Evolutionary conservation across 2,797 vertebrate species (phyloP).

Genomic region (Rallus crepitans): DNA sequence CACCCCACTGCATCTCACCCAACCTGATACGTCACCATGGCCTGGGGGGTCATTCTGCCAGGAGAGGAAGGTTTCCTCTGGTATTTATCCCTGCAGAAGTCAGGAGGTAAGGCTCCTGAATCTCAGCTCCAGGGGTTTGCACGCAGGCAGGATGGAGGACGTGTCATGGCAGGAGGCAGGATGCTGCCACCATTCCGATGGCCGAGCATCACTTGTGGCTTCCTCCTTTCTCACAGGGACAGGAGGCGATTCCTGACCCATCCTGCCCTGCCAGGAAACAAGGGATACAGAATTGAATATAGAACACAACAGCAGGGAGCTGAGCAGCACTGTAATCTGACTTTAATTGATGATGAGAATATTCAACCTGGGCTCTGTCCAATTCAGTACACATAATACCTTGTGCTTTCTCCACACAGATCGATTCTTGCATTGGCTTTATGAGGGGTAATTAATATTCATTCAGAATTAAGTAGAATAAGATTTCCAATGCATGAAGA

Average conservation of each 20-base stretch:
- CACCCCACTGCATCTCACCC: fast-evolving
- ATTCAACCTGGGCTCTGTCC: neutral
- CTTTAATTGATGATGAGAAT: neutral
- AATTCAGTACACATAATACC: neutral
- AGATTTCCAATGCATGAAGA: conserved; percentile 5
- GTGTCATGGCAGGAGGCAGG: fast-evolving
- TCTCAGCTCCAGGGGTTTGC: neutral
- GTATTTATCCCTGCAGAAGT: neutral
- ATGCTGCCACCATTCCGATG: fast-evolving
- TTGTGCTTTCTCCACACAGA: neutral
- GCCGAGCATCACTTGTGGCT: neutral
- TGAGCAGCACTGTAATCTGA: neutral
- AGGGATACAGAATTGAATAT: neutral
- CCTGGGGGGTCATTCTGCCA: neutral
- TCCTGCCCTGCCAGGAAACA: neutral
- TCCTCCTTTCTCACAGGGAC: neutral
- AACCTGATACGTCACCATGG: fast-evolving
- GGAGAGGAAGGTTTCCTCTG: fast-evolving
- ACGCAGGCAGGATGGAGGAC: fast-evolving
- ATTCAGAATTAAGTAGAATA: neutral
- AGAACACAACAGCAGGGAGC: neutral
- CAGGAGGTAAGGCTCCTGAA: fast-evolving
- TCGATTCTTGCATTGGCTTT: neutral
- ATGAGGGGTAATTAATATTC: neutral
- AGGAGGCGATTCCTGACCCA: neutral